These are phyloP conservation scores for Holotrichia oblita DNA, from an alignment of 1,140 invertebrate species.

Conservation along the genomic window DNA sequence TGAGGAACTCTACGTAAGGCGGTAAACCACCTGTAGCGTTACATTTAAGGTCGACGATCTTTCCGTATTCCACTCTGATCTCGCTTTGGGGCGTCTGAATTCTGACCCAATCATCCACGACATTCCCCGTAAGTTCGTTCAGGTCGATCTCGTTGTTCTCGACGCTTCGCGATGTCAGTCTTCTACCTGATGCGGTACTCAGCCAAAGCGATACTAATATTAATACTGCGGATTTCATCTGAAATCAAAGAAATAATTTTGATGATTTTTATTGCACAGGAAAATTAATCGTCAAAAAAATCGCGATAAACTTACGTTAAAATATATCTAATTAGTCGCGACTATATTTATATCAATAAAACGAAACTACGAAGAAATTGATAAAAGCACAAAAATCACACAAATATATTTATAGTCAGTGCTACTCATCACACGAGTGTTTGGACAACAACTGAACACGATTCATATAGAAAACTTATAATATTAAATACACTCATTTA, in stretches of 20 bases:
- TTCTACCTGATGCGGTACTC: not conserved
- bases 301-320: too few species aligned
- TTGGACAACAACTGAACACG: not conserved
- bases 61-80: constrained; percentile 61
- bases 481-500: too few species aligned
- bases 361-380: too few species aligned
- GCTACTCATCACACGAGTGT: not conserved
- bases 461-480: not conserved
- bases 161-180: constrained; percentile 31
- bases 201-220: constrained; percentile 36
- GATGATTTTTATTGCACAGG: too few species aligned
- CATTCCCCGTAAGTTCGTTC: not conserved
- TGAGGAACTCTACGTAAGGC: constrained; percentile 75
- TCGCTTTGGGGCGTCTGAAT: constrained; percentile 62
- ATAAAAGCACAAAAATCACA: too few species aligned
- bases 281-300: too few species aligned
- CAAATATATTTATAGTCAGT: too few species aligned
- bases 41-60: constrained; percentile 71
- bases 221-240: constrained; percentile 45
- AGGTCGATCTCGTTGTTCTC: constrained; percentile 40
- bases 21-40: constrained; percentile 74
- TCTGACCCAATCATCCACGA: constrained; percentile 61
- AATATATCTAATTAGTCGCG: too few species aligned
- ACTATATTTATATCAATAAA: too few species aligned
- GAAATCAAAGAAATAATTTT: not conserved